These are phyloP conservation scores for Acromyrmex heyeri DNA, from an alignment of 1,140 invertebrate genomes.

Conservation along the genomic window DNA sequence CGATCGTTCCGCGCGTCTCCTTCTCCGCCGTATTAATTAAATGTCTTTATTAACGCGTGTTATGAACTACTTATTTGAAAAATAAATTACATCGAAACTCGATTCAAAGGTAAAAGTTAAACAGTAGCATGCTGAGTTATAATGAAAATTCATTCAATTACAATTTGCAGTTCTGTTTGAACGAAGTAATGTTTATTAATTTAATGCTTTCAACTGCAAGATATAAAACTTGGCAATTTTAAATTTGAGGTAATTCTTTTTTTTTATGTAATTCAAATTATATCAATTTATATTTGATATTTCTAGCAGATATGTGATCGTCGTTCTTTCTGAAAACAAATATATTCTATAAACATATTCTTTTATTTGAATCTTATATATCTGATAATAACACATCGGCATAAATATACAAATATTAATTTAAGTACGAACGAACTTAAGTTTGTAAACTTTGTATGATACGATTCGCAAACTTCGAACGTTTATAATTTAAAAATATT, in stretches of 20 bases:
- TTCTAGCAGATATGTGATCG: background rate
- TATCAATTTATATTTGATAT: background rate
- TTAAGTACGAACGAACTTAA: background rate
- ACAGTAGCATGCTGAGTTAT: background rate
- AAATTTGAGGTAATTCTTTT: background rate
- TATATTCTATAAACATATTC: background rate
- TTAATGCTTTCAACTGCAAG: background rate
- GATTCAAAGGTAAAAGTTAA: background rate
- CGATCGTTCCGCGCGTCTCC: constrained; percentile 9
- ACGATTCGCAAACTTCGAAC: background rate
- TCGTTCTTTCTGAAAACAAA: background rate
- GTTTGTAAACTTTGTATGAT: background rate
- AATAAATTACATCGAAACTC: background rate
- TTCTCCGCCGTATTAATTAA: constrained; percentile 48
- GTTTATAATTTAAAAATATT: background rate
- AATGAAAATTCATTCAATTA: constrained; percentile 8
- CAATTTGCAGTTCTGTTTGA: background rate
- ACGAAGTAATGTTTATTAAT: constrained; percentile 14
- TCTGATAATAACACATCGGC: no score
- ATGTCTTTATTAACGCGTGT: constrained; percentile 38
- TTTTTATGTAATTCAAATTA: background rate
- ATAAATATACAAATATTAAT: background rate
- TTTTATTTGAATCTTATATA: no score
- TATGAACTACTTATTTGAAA: constrained; percentile 39
- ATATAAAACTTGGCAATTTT: background rate